Percentiles rank a stretch among this genome's conserved stretches.
Evolutionary conservation across 2,113 vertebrate species (phyloP).

Genomic region (Tauraco erythrolophus): DNA sequence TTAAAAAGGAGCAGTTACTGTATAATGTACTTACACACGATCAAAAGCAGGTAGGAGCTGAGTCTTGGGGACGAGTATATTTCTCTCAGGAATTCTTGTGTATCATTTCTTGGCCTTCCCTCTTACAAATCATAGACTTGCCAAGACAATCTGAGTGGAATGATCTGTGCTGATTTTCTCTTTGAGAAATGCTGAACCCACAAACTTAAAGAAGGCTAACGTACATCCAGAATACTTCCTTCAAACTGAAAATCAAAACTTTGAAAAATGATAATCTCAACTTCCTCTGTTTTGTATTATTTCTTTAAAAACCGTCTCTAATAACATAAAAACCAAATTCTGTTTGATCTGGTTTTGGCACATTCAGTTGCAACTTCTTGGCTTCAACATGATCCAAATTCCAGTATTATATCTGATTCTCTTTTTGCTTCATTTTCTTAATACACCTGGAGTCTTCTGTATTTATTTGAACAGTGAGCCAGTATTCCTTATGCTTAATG

Average conservation of each 20-base stretch:
- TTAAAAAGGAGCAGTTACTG: neutral
- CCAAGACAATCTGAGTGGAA: neutral
- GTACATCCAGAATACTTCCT: neutral
- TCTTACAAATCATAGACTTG: neutral
- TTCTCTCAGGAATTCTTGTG: neutral
- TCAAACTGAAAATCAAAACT: neutral
- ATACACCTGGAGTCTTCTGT: neutral
- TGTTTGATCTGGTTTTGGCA: neutral
- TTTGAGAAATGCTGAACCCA: neutral
- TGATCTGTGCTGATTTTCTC: neutral
- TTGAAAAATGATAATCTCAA: neutral
- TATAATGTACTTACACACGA: rapidly evolving
- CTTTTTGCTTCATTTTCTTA: neutral
- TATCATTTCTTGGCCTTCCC: neutral
- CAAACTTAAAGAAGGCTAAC: neutral
- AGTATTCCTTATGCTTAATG: neutral
- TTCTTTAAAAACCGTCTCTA: neutral
- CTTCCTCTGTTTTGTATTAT: neutral
- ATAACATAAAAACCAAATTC: neutral
- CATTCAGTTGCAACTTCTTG: neutral
- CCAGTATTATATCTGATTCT: neutral
- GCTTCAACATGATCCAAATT: neutral
- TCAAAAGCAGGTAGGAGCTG: neutral
- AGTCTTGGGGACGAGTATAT: neutral
- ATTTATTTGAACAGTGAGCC: neutral